Evolutionary conservation across 2,113 vertebrate genomes (phyloP).

Genomic region (Macheiramphus alcinus): DNA sequence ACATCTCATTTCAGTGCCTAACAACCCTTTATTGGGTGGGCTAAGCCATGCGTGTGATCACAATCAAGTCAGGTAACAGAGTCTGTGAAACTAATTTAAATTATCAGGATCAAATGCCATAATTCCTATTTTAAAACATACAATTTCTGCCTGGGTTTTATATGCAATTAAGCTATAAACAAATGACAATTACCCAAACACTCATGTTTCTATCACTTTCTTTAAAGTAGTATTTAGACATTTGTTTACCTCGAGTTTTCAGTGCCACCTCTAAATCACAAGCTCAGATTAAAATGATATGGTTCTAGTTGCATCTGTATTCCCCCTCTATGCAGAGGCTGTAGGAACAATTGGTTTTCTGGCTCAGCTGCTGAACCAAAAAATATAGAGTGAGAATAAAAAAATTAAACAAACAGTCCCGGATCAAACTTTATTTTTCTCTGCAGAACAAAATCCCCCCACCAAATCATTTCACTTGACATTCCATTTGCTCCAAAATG

Average conservation of each 20-base stretch:
- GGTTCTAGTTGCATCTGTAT: neutral
- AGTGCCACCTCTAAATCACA: neutral
- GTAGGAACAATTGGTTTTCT: neutral
- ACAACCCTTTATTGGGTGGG: neutral
- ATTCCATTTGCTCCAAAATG: constrained; percentile 8
- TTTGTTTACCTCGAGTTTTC: neutral
- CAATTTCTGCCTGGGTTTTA: neutral
- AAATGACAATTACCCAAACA: neutral
- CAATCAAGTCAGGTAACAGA: neutral
- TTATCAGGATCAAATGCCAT: neutral
- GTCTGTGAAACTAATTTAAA: constrained; percentile 6
- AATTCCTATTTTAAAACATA: neutral
- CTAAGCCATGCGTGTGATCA: neutral
- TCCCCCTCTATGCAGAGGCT: neutral
- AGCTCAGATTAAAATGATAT: neutral
- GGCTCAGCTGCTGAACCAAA: neutral
- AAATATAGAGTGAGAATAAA: neutral
- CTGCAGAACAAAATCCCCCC: neutral
- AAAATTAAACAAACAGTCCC: neutral
- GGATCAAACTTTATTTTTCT: neutral
- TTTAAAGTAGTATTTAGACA: neutral
- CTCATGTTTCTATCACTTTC: neutral
- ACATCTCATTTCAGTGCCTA: neutral
- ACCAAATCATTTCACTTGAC: constrained; percentile 5
- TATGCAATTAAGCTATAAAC: neutral